Percentiles rank a stretch among this genome's conserved stretches.
Evolutionary conservation across 1,140 invertebrate species (phyloP).

Genomic region (Venturia canescens): DNA sequence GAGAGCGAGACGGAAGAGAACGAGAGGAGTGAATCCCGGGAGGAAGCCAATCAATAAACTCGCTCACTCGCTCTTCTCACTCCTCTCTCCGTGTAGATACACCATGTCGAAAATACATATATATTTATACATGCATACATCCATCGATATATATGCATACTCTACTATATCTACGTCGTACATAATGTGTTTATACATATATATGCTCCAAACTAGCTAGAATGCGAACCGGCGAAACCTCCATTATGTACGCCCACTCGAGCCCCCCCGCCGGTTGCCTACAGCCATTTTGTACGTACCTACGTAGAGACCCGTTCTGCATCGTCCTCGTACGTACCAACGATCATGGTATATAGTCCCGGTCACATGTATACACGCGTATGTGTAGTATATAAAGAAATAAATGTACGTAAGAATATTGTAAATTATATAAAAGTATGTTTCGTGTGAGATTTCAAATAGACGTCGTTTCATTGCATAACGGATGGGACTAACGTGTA

Average conservation of each 20-base stretch:
- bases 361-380: background rate
- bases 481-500: too few relatives aligned
- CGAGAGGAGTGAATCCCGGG: conserved; percentile 66
- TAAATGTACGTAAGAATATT: background rate
- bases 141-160: conserved; percentile 45
- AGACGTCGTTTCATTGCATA: too few relatives aligned
- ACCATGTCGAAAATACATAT: conserved; percentile 2
- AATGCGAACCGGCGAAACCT: conserved; percentile 65
- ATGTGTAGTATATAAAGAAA: background rate
- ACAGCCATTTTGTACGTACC: conserved; percentile 75
- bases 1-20: conserved; percentile 46
- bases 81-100: conserved; percentile 57
- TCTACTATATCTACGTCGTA: background rate
- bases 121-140: conserved; percentile 19
- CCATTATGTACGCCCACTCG: conserved; percentile 77
- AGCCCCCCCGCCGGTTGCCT: conserved; percentile 61
- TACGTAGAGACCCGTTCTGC: conserved; percentile 46
- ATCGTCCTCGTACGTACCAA: conserved; percentile 39
- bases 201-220: conserved; percentile 47
- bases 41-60: conserved; percentile 77
- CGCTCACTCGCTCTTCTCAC: conserved; percentile 67
- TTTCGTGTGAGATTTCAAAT: too few relatives aligned
- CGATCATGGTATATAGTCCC: background rate
- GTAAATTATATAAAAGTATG: too few relatives aligned
- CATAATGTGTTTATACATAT: conserved; percentile 1